Evolutionary conservation across 2,888 invertebrate genomes (phyloP), one percentile per base, ranked within the genome.

Genomic region (Heliconius aoede): DNA sequence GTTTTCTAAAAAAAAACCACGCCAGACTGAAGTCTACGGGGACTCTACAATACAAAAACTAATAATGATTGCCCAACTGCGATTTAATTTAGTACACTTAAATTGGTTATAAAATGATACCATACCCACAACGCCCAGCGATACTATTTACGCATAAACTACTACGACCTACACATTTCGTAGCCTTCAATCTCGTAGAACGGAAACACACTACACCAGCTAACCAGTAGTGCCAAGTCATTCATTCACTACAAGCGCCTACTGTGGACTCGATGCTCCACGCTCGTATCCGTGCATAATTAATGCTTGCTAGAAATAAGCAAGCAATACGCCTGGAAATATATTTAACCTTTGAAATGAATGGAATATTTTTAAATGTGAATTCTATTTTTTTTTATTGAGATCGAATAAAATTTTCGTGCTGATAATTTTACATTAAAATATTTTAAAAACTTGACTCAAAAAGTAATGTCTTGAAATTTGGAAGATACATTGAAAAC

Each of bases 261-360:
- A 32, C 62, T n/a, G 60, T 3, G 26, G 13, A 36, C 32, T 64
- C 64, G 36, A 64, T 64, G 65, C 24, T 36, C 24, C 36, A 36
- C 65, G 65, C n/a, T 13, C 65, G 65, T 40, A 40, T 15, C 61
- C 61, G 24, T 40, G 36, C 65, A 65, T 65, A 65, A 65, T 65
- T 65, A 65, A 65, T 65, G 36, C 28, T n/a, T n/a, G n/a, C n/a
- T n/a, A n/a, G n/a, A n/a, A n/a, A n/a, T n/a, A n/a, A n/a, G n/a
- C n/a, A n/a, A n/a, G n/a, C n/a, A 64, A 64, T 64, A 36, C 64
- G 65, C 65, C 24, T 36, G 36, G 36, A 65, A 65, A 65, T 65
- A 65, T 65, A 15, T 65, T 40, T 65, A 36, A 65, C 65, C 65
- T 65, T 65, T 65, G 36, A 24, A 65, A 65, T 65, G 36, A 64